Evolutionary conservation across 64 coral and sea anemone species (phyloP), one percentile per base, ranked within the genome.

Genomic region (Orbicella faveolata): DNA sequence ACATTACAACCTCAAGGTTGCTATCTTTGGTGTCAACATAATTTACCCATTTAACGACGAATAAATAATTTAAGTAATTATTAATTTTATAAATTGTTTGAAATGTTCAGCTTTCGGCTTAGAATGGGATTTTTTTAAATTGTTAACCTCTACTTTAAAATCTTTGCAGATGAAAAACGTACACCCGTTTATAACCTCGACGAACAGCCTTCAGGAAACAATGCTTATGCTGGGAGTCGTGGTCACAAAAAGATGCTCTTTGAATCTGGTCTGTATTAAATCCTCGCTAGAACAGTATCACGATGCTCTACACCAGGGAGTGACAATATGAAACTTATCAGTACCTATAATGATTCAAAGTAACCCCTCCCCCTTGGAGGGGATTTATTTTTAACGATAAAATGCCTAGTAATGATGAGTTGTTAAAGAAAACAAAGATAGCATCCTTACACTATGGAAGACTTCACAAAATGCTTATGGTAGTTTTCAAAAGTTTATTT

Each of bases 371-470:
- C 5, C 2, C 44, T 4, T 48, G 44, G 44, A 48, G 44, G 7
- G 4, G 39, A 41, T 41, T 41, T 41, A 41, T 41, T 41, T 41
- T 41, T 41, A 30, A 30, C 30, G 30, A 30, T 30, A 0, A 30
- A 30, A 30, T 30, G 30, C 30, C 30, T 30, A 30, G 30, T 30
- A 30, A 30, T 30, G 30, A 30, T 30, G 30, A 30, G 30, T 30
- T 30, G 30, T 30, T 30, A 30, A 30, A 30, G 30, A 30, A 30
- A 30, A 30, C 30, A 30, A 30, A 30, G 69, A 88, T 88, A 88
- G 70, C 86, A 75, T 75, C 86, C 73, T 75, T 88, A 75, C 52
- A 75, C 1, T 75, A 34, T 88, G 86, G 70, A 88, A 88, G 72
- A 75, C 86, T 75, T 74, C 78, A 69, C 44, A 90, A 83, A 90